These are phyloP conservation scores for Dorcus hopei DNA, from an alignment of 2,888 invertebrate species.

Conservation along the genomic window DNA sequence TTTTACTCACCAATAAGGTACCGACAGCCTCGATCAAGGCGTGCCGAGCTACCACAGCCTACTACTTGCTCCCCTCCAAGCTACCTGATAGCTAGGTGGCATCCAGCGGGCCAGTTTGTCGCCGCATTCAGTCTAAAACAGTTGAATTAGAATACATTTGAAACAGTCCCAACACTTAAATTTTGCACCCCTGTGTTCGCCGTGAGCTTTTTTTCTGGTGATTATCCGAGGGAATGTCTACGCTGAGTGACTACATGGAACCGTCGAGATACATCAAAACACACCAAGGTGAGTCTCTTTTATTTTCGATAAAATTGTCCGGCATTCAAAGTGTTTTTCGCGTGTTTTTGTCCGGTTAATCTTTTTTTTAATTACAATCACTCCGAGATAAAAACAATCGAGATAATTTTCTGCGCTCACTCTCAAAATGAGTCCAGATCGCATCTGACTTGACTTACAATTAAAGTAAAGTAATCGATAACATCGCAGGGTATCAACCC, in stretches of 20 bases:
- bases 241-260: conserved; percentile 25
- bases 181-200: too few species aligned
- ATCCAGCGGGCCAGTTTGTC: conserved; percentile 17
- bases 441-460: too few species aligned
- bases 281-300: conserved; percentile 21
- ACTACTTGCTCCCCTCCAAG: conserved; percentile 34
- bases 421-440: background rate
- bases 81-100: conserved; percentile 19
- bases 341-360: background rate
- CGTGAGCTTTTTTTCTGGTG: background rate
- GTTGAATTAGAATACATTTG: conserved; percentile 8
- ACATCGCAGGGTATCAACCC: conserved; percentile 18
- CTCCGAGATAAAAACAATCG: background rate
- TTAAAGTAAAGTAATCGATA: too few species aligned
- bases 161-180: too few species aligned
- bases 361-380: conserved; percentile 1
- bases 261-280: conserved; percentile 18
- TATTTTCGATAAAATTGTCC: background rate
- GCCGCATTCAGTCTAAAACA: conserved; percentile 16
- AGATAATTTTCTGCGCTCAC: background rate
- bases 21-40: conserved; percentile 36
- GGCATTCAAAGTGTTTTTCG: background rate
- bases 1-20: conserved; percentile 34
- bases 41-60: conserved; percentile 47
- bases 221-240: conserved; percentile 12